These are phyloP conservation scores for Tetraodon nigroviridis DNA, from an alignment of 2,113 vertebrate species.

Conservation along the genomic window DNA sequence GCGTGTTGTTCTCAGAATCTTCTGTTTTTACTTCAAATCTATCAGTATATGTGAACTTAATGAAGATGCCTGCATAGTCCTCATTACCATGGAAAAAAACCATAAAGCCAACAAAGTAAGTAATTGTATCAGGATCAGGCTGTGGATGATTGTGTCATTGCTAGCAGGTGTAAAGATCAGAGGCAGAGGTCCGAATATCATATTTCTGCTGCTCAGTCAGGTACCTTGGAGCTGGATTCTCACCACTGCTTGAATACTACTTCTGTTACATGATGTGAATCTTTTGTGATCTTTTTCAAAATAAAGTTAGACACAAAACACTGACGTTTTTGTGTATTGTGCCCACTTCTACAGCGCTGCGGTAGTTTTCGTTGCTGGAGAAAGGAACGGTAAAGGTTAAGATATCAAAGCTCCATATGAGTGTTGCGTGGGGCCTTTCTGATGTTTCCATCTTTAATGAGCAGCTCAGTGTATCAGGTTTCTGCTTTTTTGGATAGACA, in stretches of 20 bases:
- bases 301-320: slow-evolving; percentile 10
- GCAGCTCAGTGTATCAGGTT: too few species aligned
- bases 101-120: slow-evolving; percentile 1
- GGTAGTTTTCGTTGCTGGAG: not conserved
- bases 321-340: not conserved
- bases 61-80: not conserved
- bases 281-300: slow-evolving; percentile 2
- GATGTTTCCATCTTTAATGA: too few species aligned
- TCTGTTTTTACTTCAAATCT: not conserved
- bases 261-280: too few species aligned
- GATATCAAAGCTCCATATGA: too few species aligned
- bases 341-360: not conserved
- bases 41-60: not conserved
- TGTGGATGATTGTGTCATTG: too few species aligned
- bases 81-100: slow-evolving; percentile 12
- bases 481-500: too few species aligned
- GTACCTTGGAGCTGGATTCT: too few species aligned
- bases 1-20: not conserved
- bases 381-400: not conserved
- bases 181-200: too few species aligned
- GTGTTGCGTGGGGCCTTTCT: too few species aligned
- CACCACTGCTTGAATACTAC: too few species aligned
- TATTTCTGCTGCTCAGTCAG: too few species aligned
- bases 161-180: too few species aligned
- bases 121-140: not conserved